phyloP scores from a whole-genome alignment of 2,113 vertebrate species.

The Mus spicilegus region DNA sequence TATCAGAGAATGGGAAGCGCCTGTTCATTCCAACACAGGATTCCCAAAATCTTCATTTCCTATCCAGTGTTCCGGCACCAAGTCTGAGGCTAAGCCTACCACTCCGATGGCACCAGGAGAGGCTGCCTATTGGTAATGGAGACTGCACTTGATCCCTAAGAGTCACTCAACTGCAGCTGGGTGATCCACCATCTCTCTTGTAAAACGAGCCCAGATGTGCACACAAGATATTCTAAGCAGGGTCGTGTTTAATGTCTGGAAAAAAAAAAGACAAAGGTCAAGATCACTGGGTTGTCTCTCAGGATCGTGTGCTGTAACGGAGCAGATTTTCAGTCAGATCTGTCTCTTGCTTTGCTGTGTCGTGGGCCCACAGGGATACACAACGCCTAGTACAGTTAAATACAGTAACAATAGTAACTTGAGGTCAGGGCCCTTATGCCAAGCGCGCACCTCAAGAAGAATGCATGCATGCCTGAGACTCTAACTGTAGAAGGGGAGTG shows the following conservation, averaged over 20 bases:
- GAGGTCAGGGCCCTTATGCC: neutral
- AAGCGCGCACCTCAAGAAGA: neutral
- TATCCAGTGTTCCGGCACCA: neutral
- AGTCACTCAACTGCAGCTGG: neutral
- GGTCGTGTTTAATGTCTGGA: neutral
- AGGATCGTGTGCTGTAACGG: neutral
- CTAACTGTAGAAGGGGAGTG: no score
- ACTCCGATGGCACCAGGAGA: neutral
- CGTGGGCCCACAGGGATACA: neutral
- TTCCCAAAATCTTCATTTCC: neutral
- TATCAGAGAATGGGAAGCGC: neutral
- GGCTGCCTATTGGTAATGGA: fast-evolving
- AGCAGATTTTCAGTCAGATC: neutral
- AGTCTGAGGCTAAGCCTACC: neutral
- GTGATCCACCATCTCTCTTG: neutral
- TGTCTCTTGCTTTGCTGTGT: neutral
- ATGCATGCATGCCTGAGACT: fast-evolving
- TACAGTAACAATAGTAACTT: neutral
- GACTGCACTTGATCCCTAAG: neutral
- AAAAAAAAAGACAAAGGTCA: neutral
- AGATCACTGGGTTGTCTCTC: neutral
- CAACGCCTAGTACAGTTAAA: neutral
- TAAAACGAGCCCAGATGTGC: neutral
- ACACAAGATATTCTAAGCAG: neutral
- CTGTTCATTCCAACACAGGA: neutral